Evolutionary conservation across 2,113 vertebrate genomes (phyloP), one percentile per base, ranked within the genome.

Genomic region (Brachyhypopomus gauderio): DNA sequence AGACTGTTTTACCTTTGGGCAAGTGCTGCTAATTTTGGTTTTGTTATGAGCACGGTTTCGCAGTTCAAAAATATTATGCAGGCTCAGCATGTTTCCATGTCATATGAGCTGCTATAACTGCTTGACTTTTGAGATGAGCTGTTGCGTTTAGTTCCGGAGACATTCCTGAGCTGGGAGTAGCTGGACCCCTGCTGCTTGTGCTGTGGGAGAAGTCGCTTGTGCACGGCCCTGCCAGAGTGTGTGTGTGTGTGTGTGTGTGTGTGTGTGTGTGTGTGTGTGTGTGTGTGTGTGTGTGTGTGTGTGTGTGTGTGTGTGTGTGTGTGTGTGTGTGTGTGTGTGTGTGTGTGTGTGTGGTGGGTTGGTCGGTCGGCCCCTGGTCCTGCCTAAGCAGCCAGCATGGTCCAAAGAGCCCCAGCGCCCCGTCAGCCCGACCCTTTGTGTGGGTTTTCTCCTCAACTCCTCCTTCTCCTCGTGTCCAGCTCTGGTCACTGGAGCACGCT

Each of bases 221-320:
- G 41, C 52, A 56, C 48, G 9, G 34, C 20, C 3, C 34, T 38
- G 60, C 60, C 71, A 48, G 20, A n/a, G 80, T 84, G 72, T 85
- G 79, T 85, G 79, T 30, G 30, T 30, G 30, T 30, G 30, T 30
- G 30, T 30, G 30, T 30, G n/a, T n/a, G n/a, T n/a, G n/a, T n/a
- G n/a, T n/a, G n/a, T n/a, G n/a, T n/a, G n/a, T n/a, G n/a, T n/a
- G 80, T 84, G 72, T 85, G 79, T 85, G 79, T 30, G 30, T 30
- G 30, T 30, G 30, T 30, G 30, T 30, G 30, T 30, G n/a, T n/a
- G n/a, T n/a, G n/a, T n/a, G n/a, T n/a, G n/a, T n/a, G n/a, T n/a
- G n/a, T n/a, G n/a, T n/a, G n/a, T n/a, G n/a, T n/a, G n/a, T n/a
- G n/a, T n/a, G n/a, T n/a, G n/a, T n/a, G n/a, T n/a, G n/a, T n/a